These are phyloP conservation scores for Petaurus breviceps DNA, from an alignment of 2,113 vertebrate genomes.

Conservation along the genomic window DNA sequence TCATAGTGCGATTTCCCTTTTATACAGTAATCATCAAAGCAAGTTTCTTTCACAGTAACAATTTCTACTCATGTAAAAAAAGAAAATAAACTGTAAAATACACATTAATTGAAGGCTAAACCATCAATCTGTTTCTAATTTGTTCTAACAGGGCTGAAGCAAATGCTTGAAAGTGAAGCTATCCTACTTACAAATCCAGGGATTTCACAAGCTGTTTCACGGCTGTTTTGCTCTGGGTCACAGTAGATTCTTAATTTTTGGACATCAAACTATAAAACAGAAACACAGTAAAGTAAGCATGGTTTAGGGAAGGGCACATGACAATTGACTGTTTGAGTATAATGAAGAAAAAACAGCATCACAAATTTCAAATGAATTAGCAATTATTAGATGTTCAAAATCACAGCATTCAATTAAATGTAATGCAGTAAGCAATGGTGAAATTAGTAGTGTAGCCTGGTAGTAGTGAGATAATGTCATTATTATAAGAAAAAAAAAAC, in stretches of 20 bases:
- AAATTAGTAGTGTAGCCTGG: background rate
- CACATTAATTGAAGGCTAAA: background rate
- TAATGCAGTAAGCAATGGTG: background rate
- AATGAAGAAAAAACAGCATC: background rate
- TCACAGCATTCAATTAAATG: background rate
- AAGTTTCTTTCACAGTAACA: slow-evolving; percentile 14
- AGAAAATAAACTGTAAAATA: slow-evolving; percentile 49
- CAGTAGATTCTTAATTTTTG: slow-evolving; percentile 98
- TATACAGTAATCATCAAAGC: slow-evolving; percentile 10
- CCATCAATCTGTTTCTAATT: slow-evolving; percentile 3
- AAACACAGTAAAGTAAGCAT: slow-evolving; percentile 43
- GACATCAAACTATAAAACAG: slow-evolving; percentile 91
- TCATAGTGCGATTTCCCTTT: slow-evolving; percentile 15
- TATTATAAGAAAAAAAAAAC: background rate
- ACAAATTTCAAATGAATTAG: background rate
- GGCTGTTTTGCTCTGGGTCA: slow-evolving; percentile 95
- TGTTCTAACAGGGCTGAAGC: slow-evolving; percentile 32
- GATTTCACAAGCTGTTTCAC: slow-evolving; percentile 97
- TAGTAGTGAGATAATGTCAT: background rate
- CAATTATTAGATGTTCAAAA: background rate
- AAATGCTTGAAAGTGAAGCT: slow-evolving; percentile 40
- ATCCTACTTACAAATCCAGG: slow-evolving; percentile 94
- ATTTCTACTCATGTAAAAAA: slow-evolving; percentile 53
- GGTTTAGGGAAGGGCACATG: background rate
- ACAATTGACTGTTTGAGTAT: background rate